Base-by-base conservation (phyloP, 2,797 vertebrate genomes). In the Gymnoscopelus microlampas region DNA sequence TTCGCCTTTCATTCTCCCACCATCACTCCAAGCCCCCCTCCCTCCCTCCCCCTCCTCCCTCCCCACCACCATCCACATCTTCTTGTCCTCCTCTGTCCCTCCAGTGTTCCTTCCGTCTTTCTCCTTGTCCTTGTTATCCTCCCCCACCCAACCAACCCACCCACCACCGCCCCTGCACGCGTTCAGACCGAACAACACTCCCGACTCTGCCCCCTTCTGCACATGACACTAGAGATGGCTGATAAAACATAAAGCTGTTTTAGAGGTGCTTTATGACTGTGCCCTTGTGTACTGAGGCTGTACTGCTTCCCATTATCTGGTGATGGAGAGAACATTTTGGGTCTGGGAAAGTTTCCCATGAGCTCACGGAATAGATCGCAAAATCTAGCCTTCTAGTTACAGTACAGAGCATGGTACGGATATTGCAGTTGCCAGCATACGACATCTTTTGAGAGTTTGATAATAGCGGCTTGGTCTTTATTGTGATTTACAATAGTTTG, bases 251-350 rank as follows among this genome's bases (percentile, higher is more conserved):
- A 84, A 88, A 93, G 86, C 86, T 85, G 85, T 84, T 91, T 88
- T 89, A 87, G 83, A 88, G 82, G 75, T 86, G 74, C 80, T 92
- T 91, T 89, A 91, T 88, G 85, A 85, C 88, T 85, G 77, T 85
- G 89, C 89, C 91, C 90, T 91, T 89, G 90, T 88, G 92, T 94
- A 93, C 92, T 88, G 89, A 91, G 89, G 90, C 80, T 61, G 89
- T 90, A 87, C 87, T 80, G 78, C 77, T 86, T 84, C 85, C 81
- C 71, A 86, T 91, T 88, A 89, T 85, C 79, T 77, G 74, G 70
- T 85, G 85, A 90, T 89, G 83, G 87, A 88, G 81, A 53, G 79
- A 90, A 89, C 85, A 76, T 88, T 88, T 89, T 86, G 73, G 82
- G 80, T 71, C 83, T 70, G 57, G 76, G 72, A 89, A 89, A 87